These are phyloP conservation scores for Rhagonycha lutea DNA, from an alignment of 2,888 invertebrate genomes.

Conservation along the genomic window DNA sequence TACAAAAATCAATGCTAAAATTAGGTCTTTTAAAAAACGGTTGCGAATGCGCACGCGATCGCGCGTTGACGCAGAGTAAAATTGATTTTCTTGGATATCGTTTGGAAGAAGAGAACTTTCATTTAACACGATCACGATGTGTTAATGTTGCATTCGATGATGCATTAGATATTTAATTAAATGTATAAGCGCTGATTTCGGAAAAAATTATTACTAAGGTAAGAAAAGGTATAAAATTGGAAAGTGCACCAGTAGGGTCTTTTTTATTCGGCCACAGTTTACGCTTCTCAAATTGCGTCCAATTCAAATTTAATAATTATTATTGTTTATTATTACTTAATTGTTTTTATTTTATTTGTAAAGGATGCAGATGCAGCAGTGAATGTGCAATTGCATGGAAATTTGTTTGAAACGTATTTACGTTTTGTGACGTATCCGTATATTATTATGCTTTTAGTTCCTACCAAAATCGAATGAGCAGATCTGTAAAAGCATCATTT, in stretches of 20 bases:
- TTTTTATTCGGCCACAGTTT: background rate
- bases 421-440: slow-evolving; percentile 29
- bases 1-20: background rate
- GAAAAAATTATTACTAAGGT: background rate
- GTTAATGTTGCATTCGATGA: background rate
- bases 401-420: background rate
- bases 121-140: background rate
- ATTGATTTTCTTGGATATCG: slow-evolving; percentile 14
- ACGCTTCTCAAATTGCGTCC: background rate
- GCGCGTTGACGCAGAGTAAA: slow-evolving; percentile 13
- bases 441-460: slow-evolving; percentile 36
- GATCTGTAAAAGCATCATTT: slow-evolving; percentile 57
- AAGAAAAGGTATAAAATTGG: background rate
- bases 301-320: background rate
- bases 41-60: background rate
- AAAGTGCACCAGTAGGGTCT: background rate
- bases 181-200: background rate
- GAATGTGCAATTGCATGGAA: slow-evolving; percentile 17
- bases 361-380: background rate
- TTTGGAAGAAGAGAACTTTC: slow-evolving; percentile 7
- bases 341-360: background rate
- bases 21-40: slow-evolving; percentile 6
- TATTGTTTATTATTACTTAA: background rate
- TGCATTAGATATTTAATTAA: background rate
- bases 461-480: slow-evolving; percentile 50